Conservation (phyloP, 2,888 invertebrate genomes). For the Listrodromus nycthemerus region DNA sequence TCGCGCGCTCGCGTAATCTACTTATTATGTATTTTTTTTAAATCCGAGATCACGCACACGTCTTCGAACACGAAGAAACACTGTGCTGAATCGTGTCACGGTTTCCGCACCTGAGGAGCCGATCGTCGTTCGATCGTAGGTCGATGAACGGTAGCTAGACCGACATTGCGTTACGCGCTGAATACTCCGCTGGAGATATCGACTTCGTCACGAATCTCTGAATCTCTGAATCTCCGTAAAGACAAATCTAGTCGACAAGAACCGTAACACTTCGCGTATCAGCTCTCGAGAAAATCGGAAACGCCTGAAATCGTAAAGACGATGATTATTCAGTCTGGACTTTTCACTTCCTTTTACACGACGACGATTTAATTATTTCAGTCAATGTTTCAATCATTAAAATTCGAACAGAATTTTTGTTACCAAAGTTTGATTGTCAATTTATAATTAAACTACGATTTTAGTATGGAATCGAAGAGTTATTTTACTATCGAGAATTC, state of each 20-base stretch:
- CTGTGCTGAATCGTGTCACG: constrained; percentile 46
- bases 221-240: background rate
- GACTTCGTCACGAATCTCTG: constrained; percentile 27
- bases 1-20: background rate
- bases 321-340: background rate
- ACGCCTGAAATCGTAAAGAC: background rate
- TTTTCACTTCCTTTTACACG: background rate
- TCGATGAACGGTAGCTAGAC: constrained; percentile 67
- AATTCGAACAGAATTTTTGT: background rate
- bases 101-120: constrained; percentile 57
- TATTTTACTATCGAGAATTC: background rate
- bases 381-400: background rate
- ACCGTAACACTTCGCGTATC: constrained; percentile 20
- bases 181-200: constrained; percentile 51
- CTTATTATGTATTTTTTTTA: background rate
- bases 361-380: no score
- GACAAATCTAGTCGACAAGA: constrained; percentile 16
- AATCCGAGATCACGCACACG: constrained; percentile 19
- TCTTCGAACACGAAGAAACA: background rate
- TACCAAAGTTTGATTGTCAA: background rate
- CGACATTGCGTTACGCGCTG: constrained; percentile 63
- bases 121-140: constrained; percentile 60
- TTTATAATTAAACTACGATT: background rate
- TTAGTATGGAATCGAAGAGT: background rate
- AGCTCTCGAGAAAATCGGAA: constrained; percentile 10